Base-by-base conservation (phyloP, 2,888 invertebrate genomes). In the Calameuta idolon region DNA sequence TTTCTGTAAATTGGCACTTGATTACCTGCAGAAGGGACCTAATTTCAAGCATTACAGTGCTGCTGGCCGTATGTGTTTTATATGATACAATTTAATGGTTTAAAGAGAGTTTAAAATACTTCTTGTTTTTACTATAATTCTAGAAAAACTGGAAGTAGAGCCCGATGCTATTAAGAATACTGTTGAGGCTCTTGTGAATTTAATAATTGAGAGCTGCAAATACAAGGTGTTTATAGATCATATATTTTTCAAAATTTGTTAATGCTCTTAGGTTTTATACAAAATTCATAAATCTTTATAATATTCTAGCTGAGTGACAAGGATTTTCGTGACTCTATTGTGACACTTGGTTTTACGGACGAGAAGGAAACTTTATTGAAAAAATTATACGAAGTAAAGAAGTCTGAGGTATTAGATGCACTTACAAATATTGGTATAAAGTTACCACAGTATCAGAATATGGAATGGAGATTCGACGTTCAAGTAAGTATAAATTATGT, bases 151-250 rank as follows among this genome's bases (percentile, higher is more conserved):
- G 73, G 91, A 93, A 77, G 93, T 94, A 23, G 92, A 93, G 68
- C 80, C 92, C 12, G 92, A 92, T 81, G 89, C 91, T 74, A 93
- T 95, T 35, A 94, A 94, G 88, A 94, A 94, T 89, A 93, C 95
- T 71, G 93, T 96, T 23, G 95, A 96, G 92, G 96, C 95, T 33
- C 90, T 97, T 76, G 93, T 96, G n/a, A 95, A 96, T 89, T 92
- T 96, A 75, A 92, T 96, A 75, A 92, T 96, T 31, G 94, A 96
- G 91, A 94, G 94, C 82, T 95, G 95, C 84, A 95, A 95, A 91
- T 93, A 95, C 82, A 94, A 95, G 92, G 95, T 95, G 90, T 92
- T 55, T 69, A 76, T 40, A 31, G 40, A 71, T n/a, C 33, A 69
- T 68, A 34, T 37, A 75, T 69, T 55, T 74, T 34, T 23, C n/a